Evolutionary conservation across 2,113 vertebrate genomes (phyloP), one percentile per base, ranked within the genome.

Genomic region (Lonchura striata): DNA sequence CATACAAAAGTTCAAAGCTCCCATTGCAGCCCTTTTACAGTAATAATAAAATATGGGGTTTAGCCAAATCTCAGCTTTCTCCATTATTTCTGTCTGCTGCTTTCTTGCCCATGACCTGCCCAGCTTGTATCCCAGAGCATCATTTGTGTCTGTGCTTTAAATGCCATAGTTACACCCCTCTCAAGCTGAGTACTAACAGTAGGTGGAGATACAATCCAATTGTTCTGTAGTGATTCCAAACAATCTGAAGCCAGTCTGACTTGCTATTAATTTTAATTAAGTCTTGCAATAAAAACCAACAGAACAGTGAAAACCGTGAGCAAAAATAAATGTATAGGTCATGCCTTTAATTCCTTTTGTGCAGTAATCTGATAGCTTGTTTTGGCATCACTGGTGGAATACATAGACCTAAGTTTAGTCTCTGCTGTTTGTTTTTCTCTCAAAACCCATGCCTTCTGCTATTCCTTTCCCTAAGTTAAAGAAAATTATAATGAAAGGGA

Each of bases 261-360:
- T 88, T 75, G 77, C 92, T 94, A 87, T 97, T 94, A 95, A 74
- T 96, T 96, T 97, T 96, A 97, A 95, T 96, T 97, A 97, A 81
- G 76, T 78, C 53, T 83, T 92, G 78, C 71, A 91, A 78, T 91
- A 83, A 92, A 95, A 97, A 49, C 15, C 71, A 96, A 94, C 82
- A 71, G 71, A 90, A 89, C 35, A 72, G 74, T 84, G 82, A 85
- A 94, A 95, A 81, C 35, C 35, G 39, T 27, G 60, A 78, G n/a
- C 41, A 82, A 81, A 94, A 95, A 85, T 72, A 89, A 81, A 96
- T 85, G 69, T 78, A 52, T 64, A 75, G 91, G 87, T 95, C 87
- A 65, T 65, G 35, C 53, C 41, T 96, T 88, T 86, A 82, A 27
- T 79, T 90, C 47, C 53, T 24, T 88, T 91, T 86, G 54, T 86